phyloP scores from a whole-genome alignment of 2,113 vertebrate genomes.

The zebrafish (Danio rerio) region DNA sequence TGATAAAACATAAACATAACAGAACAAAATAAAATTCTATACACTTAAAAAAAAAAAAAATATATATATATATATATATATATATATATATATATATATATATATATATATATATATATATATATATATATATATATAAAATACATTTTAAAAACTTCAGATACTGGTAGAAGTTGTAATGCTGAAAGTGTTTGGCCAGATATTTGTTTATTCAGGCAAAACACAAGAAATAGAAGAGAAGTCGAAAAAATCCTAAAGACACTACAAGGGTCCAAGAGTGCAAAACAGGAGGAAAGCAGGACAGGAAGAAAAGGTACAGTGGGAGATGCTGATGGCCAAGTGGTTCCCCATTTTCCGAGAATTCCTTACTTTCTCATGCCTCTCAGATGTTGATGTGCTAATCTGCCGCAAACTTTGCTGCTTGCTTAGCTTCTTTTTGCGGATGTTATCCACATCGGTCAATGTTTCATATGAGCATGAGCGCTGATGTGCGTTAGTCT shows the following conservation, averaged over 20 bases:
- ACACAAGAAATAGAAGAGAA: constrained; percentile 2
- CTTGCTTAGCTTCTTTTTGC: constrained; percentile 67
- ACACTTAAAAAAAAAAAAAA: no score
- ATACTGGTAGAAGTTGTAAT: no score
- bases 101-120: no score
- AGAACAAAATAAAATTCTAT: no score
- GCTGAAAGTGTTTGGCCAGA: background rate
- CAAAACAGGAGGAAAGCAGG: constrained; percentile 27
- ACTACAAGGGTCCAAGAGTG: constrained; percentile 27
- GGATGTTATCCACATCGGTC: constrained; percentile 71
- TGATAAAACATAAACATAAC: background rate
- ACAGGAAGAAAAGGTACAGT: constrained; percentile 44
- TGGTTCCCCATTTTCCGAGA: constrained; percentile 12
- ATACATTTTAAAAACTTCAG: no score
- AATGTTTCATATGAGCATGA: constrained; percentile 81
- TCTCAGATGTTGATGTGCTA: constrained; percentile 52
- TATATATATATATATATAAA: no score
- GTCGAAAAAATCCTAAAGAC: constrained; percentile 16
- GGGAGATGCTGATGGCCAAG: constrained; percentile 28
- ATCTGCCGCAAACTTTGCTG: constrained; percentile 64
- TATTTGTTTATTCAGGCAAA: background rate
- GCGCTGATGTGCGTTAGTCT: constrained; percentile 44
- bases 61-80: no score
- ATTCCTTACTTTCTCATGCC: constrained; percentile 76
- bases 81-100: no score